A percentile compares a stretch with the other conserved stretches of the same genome.
These are phyloP conservation scores for Emmelina monodactyla DNA, from an alignment of 2,888 invertebrate species.

Conservation along the genomic window DNA sequence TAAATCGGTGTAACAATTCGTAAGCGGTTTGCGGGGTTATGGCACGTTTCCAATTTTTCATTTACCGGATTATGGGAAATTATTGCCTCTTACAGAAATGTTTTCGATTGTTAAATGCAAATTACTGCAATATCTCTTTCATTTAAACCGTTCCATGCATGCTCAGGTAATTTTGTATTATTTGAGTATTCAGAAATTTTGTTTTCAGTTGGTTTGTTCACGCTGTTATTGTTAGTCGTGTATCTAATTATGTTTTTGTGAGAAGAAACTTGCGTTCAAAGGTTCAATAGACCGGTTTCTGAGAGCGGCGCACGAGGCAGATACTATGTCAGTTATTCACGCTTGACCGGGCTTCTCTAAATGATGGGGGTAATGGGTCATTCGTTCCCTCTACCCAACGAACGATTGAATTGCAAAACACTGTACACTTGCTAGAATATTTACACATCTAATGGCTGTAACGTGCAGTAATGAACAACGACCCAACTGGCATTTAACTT, in stretches of 20 bases:
- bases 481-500: constrained; percentile 35
- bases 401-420: constrained; percentile 52
- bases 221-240: too few relatives aligned
- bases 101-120: background rate
- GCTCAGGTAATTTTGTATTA: too few relatives aligned
- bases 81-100: constrained; percentile 2
- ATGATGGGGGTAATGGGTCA: constrained; percentile 38
- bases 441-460: constrained; percentile 44
- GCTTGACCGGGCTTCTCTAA: constrained; percentile 19
- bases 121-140: background rate
- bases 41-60: constrained; percentile 21
- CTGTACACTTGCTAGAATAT: constrained; percentile 41
- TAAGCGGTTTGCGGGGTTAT: constrained; percentile 25
- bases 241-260: background rate
- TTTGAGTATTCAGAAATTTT: too few relatives aligned
- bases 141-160: too few relatives aligned
- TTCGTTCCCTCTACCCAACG: constrained; percentile 32
- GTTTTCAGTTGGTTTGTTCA: too few relatives aligned
- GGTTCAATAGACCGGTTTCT: constrained; percentile 1
- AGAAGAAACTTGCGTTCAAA: background rate
- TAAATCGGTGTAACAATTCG: constrained; percentile 26
- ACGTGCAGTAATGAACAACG: constrained; percentile 34
- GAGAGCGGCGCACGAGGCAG: too few relatives aligned
- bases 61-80: constrained; percentile 9
- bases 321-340: constrained; percentile 13